Evolutionary conservation across 2,113 vertebrate genomes (phyloP).

Genomic region (Pteropus alecto): DNA sequence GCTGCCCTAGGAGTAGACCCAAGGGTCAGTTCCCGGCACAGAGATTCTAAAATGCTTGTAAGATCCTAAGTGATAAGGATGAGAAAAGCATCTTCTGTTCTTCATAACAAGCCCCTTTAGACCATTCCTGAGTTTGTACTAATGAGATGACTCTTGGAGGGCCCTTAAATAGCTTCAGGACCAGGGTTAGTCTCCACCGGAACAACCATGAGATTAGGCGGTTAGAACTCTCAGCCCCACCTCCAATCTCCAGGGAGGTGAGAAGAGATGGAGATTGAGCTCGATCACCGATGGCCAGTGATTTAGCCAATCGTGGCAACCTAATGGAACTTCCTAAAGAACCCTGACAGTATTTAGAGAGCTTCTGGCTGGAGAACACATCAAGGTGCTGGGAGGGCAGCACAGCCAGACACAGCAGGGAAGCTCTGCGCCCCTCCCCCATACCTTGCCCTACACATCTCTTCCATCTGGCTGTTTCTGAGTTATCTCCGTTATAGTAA

Average conservation of each 20-base stretch:
- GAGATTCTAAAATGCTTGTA: neutral
- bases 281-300: neutral
- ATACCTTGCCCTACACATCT: no score
- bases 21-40: neutral
- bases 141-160: neutral
- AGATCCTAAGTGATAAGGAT: neutral
- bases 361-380: neutral
- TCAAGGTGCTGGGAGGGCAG: no score
- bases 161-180: neutral
- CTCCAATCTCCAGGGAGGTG: neutral
- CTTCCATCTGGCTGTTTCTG: neutral
- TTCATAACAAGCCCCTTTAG: neutral
- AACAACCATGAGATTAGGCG: no score
- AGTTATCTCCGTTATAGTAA: no score
- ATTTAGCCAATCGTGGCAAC: accelerated
- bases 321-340: neutral
- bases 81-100: neutral
- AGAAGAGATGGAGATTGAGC: no score
- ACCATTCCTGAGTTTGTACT: neutral
- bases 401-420: neutral
- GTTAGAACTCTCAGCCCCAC: neutral
- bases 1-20: neutral
- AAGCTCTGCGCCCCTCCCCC: neutral
- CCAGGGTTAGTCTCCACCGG: neutral
- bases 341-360: neutral